Base-by-base conservation (phyloP, 2,888 invertebrate species). In the Druceiella hillmani region DNA sequence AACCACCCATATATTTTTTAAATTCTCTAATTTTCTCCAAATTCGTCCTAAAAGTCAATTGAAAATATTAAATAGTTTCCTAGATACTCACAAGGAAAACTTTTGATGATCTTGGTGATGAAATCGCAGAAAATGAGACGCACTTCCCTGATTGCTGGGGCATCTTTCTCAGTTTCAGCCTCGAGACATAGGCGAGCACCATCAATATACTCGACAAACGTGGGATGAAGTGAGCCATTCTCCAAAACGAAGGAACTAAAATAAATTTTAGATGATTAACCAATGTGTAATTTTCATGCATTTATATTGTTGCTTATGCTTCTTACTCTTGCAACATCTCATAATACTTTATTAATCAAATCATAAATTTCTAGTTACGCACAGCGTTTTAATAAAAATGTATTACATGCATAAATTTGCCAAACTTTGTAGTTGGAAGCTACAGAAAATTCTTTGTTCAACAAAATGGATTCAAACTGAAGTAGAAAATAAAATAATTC, bases 121-220 rank as follows among this genome's bases (percentile, higher is more conserved):
- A 97, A 94, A 59, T 90, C 87, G 45, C 94, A 93, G 63, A 97
- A 97, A 54, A 94, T 92, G 15, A 91, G 76, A 38, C 93, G 84
- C 36, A 98, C 88, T 55, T 95, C 93, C 37, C 87, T 79, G 12
- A 93, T 82, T 16, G 87, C 83, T 1, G 82, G 81, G 2, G 87
- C 83, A 57, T 94, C 95, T 56, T 97, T 92, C 55, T 98, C 98
- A 3, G 87, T 84, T 60, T 99, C 98, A 46, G 83, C 83, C 60
- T 97, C 94, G 33, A 99, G 73, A 59, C 90, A 93, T 35, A 85
- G 77, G 17, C 95, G 77, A 10, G 90, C 92, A 0, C 95, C 94
- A 52, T 98, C 97, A 52, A 99, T 82, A 57, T 95, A 97, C 57
- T 99, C 98, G 3, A 92, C 83, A 54, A 98, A 82, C 2, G 87